Base-by-base conservation (phyloP, 2,888 invertebrate genomes). In the Cyrtodaria siliqua region DNA sequence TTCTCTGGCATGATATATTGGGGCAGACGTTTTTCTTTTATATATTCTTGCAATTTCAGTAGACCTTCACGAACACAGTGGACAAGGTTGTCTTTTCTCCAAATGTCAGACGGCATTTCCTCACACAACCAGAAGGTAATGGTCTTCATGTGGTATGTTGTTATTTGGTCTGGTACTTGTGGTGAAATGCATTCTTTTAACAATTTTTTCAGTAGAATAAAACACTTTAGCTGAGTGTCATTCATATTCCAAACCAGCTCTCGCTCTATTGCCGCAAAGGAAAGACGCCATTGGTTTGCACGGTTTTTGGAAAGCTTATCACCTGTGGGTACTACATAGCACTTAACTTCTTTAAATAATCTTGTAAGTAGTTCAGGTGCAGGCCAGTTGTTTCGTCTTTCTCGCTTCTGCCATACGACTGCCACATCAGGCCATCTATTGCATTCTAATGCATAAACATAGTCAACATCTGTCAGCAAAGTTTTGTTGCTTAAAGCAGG, bases 171-270 rank as follows among this genome's bases (percentile, higher is more conserved):
- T 2, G 56, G 57, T 18, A 38, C 49, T 16, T 33, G 18, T 24
- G n/a, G 18, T 0, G 56, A 57, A 0, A 63, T 23, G 20, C 56
- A 40, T 27, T 14, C 26, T 53, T 71, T 63, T n/a, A 9, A 9
- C 4, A 63, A n/a, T 6, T 12, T 20, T 44, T 63, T 71, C 42
- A 71, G 14, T 6, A 71, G 18, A 20, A 63, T 14, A 42, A 63
- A 71, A n/a, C 50, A 50, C 20, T 63, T 50, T 14, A 71, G 9
- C n/a, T 71, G 70, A 16, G 44, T 52, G 27, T 63, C 63, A 27
- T 71, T 71, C 18, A 71, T 57, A 23, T 40, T 71, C 70, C 70
- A 71, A 2, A 71, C 27, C 9, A 71, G 57, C 52, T 71, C 70
- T 42, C 57, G 33, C 26, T 71, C 70, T n/a, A 56, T 50, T 14